A percentile compares a stretch with the other conserved stretches of the same genome.
phyloP scores from a whole-genome alignment of 2,797 vertebrate species.

The Oophaga sylvatica region DNA sequence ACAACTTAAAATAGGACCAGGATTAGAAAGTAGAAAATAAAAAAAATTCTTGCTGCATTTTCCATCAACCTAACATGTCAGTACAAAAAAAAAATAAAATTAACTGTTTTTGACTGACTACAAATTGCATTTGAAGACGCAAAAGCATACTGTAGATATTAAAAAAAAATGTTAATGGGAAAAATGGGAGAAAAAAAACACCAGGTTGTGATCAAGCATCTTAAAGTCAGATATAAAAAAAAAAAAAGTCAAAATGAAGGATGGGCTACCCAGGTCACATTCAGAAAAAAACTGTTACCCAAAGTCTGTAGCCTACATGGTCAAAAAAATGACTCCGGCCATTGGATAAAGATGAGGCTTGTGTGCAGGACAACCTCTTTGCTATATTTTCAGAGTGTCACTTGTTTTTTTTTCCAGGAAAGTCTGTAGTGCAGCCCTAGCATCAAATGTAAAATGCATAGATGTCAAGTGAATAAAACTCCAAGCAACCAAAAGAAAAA shows the following conservation, averaged over 20 bases:
- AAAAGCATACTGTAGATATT: neutral
- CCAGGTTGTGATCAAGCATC: slow-evolving; percentile 8
- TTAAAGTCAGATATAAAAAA: slow-evolving; percentile 24
- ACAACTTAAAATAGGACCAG: neutral
- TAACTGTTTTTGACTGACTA: neutral
- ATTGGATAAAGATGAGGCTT: neutral
- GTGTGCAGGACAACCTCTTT: neutral
- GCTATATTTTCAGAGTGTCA: neutral
- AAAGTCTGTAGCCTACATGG: slow-evolving; percentile 3
- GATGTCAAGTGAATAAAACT: slow-evolving; percentile 18
- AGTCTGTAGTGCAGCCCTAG: slow-evolving; percentile 4
- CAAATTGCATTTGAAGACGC: neutral
- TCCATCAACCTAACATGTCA: neutral
- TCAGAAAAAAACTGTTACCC: neutral
- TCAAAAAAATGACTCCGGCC: neutral
- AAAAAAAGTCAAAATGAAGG: neutral
- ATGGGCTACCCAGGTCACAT: neutral
- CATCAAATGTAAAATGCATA: slow-evolving; percentile 52
- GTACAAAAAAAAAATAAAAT: no score
- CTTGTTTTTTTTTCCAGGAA: slow-evolving; percentile 1
- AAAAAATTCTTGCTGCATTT: neutral
- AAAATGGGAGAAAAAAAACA: neutral
- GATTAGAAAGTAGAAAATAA: neutral
- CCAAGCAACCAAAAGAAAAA: slow-evolving; percentile 27
- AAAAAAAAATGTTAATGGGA: neutral